Percentiles rank a stretch among this genome's conserved stretches.
Evolutionary conservation across 2,888 invertebrate genomes (phyloP).

Genomic region (Carpatolechia fugitivella): DNA sequence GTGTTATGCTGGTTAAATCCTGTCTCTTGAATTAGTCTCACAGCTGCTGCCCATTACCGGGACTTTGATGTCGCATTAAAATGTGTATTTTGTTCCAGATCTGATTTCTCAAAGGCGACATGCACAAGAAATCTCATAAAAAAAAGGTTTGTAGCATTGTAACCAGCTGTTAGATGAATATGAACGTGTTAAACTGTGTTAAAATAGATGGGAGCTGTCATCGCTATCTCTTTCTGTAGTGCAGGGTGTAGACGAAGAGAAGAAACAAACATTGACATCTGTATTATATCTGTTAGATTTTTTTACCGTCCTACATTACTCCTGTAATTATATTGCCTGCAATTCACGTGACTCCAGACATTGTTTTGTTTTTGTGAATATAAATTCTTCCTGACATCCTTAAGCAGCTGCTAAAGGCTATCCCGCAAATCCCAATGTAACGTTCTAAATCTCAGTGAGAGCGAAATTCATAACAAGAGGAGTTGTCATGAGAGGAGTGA

Average conservation of each 20-base stretch:
- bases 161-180: neutral
- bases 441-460: neutral
- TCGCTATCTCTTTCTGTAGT: neutral
- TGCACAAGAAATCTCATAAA: conserved; percentile 72
- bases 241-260: neutral
- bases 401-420: neutral
- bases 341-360: too few relatives aligned
- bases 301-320: too few relatives aligned
- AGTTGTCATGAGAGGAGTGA: neutral
- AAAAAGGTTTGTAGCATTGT: conserved; percentile 55
- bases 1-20: too few relatives aligned
- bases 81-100: conserved; percentile 52
- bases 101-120: conserved; percentile 28
- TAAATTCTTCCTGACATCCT: neutral
- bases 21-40: conserved; percentile 17
- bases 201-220: neutral
- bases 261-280: too few relatives aligned
- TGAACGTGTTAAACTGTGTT: neutral
- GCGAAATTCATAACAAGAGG: conserved; percentile 1
- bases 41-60: conserved; percentile 30
- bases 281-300: too few relatives aligned
- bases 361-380: too few relatives aligned
- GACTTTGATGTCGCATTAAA: conserved; percentile 28
- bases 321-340: too few relatives aligned
- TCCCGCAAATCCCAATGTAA: neutral